These are phyloP conservation scores for Drosophila subpulchrella DNA, from an alignment of 1,140 invertebrate genomes.

Conservation along the genomic window DNA sequence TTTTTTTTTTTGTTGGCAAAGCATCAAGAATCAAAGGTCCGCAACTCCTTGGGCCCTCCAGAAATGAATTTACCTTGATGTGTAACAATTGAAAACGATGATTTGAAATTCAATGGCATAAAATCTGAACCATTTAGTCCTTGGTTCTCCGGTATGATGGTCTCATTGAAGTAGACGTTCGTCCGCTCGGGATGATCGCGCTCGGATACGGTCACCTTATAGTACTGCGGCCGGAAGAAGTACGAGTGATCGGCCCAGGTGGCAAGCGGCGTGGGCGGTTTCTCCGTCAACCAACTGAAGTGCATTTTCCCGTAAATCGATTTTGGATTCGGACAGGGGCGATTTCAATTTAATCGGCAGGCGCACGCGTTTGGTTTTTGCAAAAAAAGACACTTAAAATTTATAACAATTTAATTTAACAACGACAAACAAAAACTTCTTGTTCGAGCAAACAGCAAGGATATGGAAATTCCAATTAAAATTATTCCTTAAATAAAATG, in stretches of 20 bases:
- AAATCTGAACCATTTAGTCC: conserved; percentile 85
- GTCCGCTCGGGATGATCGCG: conserved; percentile 86
- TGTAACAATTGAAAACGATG: conserved; percentile 87
- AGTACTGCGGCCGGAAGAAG: conserved; percentile 77
- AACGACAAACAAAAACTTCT: conserved; percentile 47
- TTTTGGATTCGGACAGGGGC: conserved; percentile 13
- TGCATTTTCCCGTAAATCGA: conserved; percentile 72
- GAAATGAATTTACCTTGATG: conserved; percentile 86
- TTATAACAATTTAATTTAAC: conserved; percentile 83
- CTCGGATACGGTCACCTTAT: conserved; percentile 87
- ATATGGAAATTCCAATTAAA: conserved; percentile 28
- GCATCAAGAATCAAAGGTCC: conserved; percentile 44
- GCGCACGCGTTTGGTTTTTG: conserved; percentile 43
- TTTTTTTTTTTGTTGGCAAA: conserved; percentile 45
- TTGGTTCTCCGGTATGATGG: conserved; percentile 81
- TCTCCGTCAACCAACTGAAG: conserved; percentile 82
- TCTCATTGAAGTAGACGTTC: conserved; percentile 86
- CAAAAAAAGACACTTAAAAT: conserved; percentile 85
- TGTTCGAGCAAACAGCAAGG: conserved; percentile 49
- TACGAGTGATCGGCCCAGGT: conserved; percentile 85
- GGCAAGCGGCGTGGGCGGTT: conserved; percentile 72
- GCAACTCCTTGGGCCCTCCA: neutral
- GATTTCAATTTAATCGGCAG: conserved; percentile 9
- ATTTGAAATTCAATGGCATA: conserved; percentile 86
- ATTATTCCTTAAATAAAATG: neutral